Evolutionary conservation across 2,888 invertebrate species (phyloP), one percentile per base, ranked within the genome.

Genomic region (Xylota segnis): DNA sequence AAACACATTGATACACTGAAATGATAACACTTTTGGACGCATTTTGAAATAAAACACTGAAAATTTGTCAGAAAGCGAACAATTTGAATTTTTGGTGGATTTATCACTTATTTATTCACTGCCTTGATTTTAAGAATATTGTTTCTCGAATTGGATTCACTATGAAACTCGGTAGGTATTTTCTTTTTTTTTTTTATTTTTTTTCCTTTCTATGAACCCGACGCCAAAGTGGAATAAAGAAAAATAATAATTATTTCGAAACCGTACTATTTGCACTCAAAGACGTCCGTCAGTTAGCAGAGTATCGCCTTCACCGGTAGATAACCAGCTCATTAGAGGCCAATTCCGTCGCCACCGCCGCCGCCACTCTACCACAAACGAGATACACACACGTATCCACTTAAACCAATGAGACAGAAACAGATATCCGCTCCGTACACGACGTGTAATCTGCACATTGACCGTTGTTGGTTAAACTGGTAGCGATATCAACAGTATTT

Each of bases 341-440:
- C 82, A 82, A 86, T 86, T 82, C 76, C 70, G 84, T 75, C 58
- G 68, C 61, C 56, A 58, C 63, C 63, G 29, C 65, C 71, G 52
- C 23, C 71, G 43, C 45, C 45, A 54, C 71, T 59, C 56, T 40
- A 65, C 63, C 72, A 61, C 56, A 63, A 86, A 76, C 40, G 47
- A 65, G 70, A 81, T 71, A 84, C 81, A 84, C 81, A 84, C 84
- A 81, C 79, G 81, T 81, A 81, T 81, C 81, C 84, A 84, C 84
- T 81, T 81, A 84, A 84, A 81, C 81, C 84, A 84, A 84, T 84
- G 84, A 84, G 70, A 82, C 82, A 86, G 72, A 77, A 82, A 86
- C 82, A 86, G 76, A 82, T 82, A 86, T 82, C 76, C 82, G 82
- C 66, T 82, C 76, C 68, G 29, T 77, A 72, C 66, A 86, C 82